phyloP scores from a whole-genome alignment of 2,113 vertebrate genomes.

The Theristicus caerulescens region DNA sequence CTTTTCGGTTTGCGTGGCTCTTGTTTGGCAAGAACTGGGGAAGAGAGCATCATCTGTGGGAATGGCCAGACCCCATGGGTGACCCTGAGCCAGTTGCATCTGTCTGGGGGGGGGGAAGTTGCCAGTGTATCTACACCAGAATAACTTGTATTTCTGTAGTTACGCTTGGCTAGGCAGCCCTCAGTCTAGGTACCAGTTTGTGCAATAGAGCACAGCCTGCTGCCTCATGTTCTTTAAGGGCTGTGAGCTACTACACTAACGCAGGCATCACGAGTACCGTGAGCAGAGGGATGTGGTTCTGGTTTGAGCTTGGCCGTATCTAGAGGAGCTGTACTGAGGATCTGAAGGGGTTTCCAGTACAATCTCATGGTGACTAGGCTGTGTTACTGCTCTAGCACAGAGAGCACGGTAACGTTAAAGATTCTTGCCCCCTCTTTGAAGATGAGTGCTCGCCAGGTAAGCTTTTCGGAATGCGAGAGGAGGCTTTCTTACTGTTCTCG shows the following conservation, averaged over 20 bases:
- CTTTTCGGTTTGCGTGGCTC: neutral
- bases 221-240: neutral
- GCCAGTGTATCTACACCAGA: rapidly evolving
- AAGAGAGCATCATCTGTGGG: too few relatives aligned
- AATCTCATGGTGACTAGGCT: neutral
- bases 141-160: neutral
- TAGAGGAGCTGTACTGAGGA: neutral
- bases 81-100: neutral
- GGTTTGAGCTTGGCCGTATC: neutral
- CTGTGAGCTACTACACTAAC: neutral
- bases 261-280: rapidly evolving
- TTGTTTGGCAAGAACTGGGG: neutral
- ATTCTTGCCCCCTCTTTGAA: neutral
- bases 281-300: neutral
- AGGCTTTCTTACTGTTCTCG: neutral
- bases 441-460: neutral
- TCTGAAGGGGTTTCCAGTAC: neutral
- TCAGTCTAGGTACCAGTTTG: too few relatives aligned
- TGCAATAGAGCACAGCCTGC: neutral
- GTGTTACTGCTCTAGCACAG: neutral
- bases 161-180: rapidly evolving
- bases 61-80: neutral
- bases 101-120: neutral
- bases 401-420: too few relatives aligned
- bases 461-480: neutral